These are phyloP conservation scores for Merluccius polli DNA, from an alignment of 2,797 vertebrate genomes.

Conservation along the genomic window DNA sequence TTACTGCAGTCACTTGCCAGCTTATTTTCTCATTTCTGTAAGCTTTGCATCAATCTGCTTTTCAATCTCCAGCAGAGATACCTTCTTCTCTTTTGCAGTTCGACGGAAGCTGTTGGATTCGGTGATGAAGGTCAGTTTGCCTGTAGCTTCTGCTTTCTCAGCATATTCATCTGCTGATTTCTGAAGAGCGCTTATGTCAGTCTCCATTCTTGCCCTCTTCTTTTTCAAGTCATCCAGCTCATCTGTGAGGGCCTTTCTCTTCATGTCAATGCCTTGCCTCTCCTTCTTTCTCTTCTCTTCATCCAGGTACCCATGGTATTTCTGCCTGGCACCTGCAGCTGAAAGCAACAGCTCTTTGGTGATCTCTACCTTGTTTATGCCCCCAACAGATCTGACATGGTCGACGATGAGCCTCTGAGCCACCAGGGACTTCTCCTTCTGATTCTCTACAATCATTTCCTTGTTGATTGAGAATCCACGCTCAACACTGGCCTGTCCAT, in stretches of 20 bases:
- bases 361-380: neutral
- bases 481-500: neutral
- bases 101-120: conserved; percentile 26
- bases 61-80: conserved; percentile 21
- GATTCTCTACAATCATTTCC: neutral
- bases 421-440: neutral
- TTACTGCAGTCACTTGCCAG: no score
- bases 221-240: conserved; percentile 21
- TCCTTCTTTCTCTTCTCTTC: conserved; percentile 28
- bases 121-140: conserved; percentile 15
- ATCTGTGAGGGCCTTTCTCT: conserved; percentile 9
- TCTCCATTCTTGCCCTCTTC: conserved; percentile 21
- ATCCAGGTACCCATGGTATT: conserved; percentile 11
- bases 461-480: neutral
- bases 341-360: neutral
- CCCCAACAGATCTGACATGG: neutral
- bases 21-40: conserved; percentile 21
- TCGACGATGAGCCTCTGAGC: neutral
- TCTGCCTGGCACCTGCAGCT: neutral
- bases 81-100: conserved; percentile 30
- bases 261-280: conserved; percentile 16
- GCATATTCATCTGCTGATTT: conserved; percentile 25
- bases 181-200: conserved; percentile 25
- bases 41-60: conserved; percentile 21
- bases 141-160: conserved; percentile 23